A percentile compares a stretch with the other conserved stretches of the same genome.
phyloP scores from a whole-genome alignment of 2,113 vertebrate genomes.

The Oceanodroma tethys region DNA sequence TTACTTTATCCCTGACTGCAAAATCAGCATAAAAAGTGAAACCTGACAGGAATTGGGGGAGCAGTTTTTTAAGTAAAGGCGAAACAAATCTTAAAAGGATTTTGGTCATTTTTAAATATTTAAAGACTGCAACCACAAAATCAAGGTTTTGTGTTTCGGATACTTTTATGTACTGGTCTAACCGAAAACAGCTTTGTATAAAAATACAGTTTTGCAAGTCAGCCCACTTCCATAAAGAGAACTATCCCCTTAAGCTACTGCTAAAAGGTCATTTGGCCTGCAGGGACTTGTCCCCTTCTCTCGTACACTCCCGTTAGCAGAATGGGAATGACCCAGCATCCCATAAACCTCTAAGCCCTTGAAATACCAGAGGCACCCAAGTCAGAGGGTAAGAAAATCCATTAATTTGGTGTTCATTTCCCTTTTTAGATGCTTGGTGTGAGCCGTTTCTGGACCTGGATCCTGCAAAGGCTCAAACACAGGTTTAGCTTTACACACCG shows the following conservation, averaged over 20 bases:
- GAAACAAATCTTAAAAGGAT: not conserved
- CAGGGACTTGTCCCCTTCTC: slow-evolving; percentile 22
- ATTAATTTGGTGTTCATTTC: not conserved
- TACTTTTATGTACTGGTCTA: slow-evolving; percentile 62
- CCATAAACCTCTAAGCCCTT: slow-evolving; percentile 18
- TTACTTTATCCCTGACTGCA: not conserved
- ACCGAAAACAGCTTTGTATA: slow-evolving; percentile 65
- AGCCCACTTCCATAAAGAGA: slow-evolving; percentile 56
- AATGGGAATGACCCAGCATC: not conserved
- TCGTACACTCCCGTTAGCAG: not conserved
- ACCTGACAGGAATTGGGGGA: not conserved
- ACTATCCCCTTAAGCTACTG: slow-evolving; percentile 37
- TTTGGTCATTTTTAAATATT: slow-evolving; percentile 45
- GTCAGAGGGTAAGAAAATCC: slow-evolving; percentile 1
- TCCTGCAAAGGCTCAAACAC: not conserved
- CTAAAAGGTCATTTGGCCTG: slow-evolving; percentile 17
- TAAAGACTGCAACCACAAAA: slow-evolving; percentile 65
- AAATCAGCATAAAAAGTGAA: not conserved
- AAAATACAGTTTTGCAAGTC: slow-evolving; percentile 67
- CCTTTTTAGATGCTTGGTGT: not conserved
- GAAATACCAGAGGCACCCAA: not conserved
- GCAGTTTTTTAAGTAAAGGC: not conserved
- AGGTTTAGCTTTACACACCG: not conserved
- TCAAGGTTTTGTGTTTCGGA: slow-evolving; percentile 60
- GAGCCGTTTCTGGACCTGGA: not conserved